Evolutionary conservation across 2,888 invertebrate genomes (phyloP).

Genomic region (Osmoderma eremita): DNA sequence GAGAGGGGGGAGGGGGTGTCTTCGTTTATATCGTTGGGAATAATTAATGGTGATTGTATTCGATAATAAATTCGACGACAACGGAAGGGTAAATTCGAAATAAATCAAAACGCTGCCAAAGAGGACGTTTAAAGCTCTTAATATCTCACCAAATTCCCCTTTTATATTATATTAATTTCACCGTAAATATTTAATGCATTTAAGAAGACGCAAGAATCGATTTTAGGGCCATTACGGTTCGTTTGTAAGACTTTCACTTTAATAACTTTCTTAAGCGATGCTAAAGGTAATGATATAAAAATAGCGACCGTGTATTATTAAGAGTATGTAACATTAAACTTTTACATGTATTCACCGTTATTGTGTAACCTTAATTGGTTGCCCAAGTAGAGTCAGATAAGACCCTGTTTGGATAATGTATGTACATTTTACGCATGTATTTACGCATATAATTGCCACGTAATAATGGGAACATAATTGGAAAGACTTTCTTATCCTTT

Average conservation of each 20-base stretch:
- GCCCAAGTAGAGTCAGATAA: too few relatives aligned
- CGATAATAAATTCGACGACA: conserved; percentile 30
- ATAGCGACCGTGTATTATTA: background rate
- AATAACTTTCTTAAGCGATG: background rate
- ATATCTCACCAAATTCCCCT: too few relatives aligned
- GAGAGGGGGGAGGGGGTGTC: too few relatives aligned
- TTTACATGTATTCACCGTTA: background rate
- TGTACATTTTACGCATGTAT: too few relatives aligned
- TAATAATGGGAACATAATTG: too few relatives aligned
- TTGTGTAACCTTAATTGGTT: conserved; percentile 24
- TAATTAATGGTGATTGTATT: conserved; percentile 33
- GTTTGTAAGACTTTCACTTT: conserved; percentile 4
- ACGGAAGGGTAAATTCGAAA: background rate
- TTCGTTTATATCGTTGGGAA: background rate
- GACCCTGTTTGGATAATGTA: too few relatives aligned
- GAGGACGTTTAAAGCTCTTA: too few relatives aligned
- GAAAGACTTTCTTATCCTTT: conserved; percentile 17
- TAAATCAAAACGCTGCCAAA: background rate
- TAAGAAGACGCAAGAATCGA: too few relatives aligned
- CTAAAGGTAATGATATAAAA: background rate
- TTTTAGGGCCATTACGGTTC: background rate
- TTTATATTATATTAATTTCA: too few relatives aligned
- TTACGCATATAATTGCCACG: too few relatives aligned
- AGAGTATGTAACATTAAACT: background rate
- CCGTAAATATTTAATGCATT: too few relatives aligned